Base-by-base conservation (phyloP, 2,888 invertebrate species). In the Lasioglossum morio region DNA sequence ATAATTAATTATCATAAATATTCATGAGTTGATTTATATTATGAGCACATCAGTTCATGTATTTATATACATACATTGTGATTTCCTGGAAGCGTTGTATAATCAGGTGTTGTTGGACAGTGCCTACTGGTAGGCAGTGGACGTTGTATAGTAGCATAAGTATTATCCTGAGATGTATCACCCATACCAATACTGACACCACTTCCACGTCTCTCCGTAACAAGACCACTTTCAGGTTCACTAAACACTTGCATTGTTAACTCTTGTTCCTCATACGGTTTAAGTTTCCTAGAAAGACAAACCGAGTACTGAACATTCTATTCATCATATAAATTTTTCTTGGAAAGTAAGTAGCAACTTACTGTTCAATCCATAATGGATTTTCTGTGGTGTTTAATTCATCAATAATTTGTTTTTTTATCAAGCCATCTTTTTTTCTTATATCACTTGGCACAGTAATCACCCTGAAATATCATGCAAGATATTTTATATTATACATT, bases 361-460 rank as follows among this genome's bases (percentile, higher is more conserved):
- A 97, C 97, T 98, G 98, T 96, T 98, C 98, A 92, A 98, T 97
- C 98, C 98, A 98, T 23, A 98, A 95, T 0, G 98, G 98, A 96
- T 98, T 98, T 95, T 98, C 98, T 0, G 98, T 98, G 0, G 98
- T 98, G 92, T 98, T 98, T 74, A 98, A 95, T 93, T 98, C 98
- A 91, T 98, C 98, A 57, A 98, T 97, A 77, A 98, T 98, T 87
- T 98, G 97, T 86, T 98, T 97, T 81, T 98, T 97, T 40, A 98
- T 98, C 23, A 98, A 95, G 72, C 98, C 98, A 94, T 98, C 98
- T 80, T 98, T 98, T 85, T 97, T 97, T 86, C 98, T 97, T 90
- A 97, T 97, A 91, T 98, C 97, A 78, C 97, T 97, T n/a, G 98
- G 97, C 73, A 98, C 97, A 3, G 97, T 97, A 73, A 98, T 97